Conservation (phyloP, 2,797 vertebrate species). For the Hydrocynus forskahlii region DNA sequence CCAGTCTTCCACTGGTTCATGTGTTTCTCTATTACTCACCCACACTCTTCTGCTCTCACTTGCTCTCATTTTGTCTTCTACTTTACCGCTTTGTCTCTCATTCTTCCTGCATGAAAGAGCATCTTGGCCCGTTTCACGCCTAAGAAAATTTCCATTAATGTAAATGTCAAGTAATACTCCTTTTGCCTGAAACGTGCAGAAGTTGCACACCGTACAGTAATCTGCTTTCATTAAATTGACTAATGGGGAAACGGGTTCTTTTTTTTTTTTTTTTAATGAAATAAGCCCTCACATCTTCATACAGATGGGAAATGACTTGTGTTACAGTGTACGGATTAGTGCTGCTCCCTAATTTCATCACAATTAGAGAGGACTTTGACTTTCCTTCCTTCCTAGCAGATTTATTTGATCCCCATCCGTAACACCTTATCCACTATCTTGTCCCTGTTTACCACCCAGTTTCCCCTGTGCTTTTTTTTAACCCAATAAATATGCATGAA, state of each 20-base stretch:
- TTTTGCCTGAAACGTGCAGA: constrained; percentile 54
- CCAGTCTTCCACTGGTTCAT: constrained; percentile 46
- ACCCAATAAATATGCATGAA: constrained; percentile 77
- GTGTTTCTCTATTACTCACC: constrained; percentile 9
- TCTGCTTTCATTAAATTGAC: constrained; percentile 72
- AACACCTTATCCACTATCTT: neutral
- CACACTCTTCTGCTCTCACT: neutral
- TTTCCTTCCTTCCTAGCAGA: constrained; percentile 69
- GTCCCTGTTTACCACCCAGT: constrained; percentile 54
- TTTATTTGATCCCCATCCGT: constrained; percentile 69
- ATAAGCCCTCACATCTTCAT: constrained; percentile 70
- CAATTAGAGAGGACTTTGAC: constrained; percentile 76
- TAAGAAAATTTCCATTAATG: constrained; percentile 60
- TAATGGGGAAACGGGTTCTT: constrained; percentile 74
- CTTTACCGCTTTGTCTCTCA: constrained; percentile 25
- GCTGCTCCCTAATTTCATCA: constrained; percentile 78
- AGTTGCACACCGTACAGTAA: constrained; percentile 61
- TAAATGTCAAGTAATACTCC: constrained; percentile 63
- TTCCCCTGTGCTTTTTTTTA: constrained; percentile 20
- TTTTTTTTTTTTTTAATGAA: constrained; percentile 65
- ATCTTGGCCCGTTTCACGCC: constrained; percentile 58
- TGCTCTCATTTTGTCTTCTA: constrained; percentile 24
- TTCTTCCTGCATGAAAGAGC: constrained; percentile 48
- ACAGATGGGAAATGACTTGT: constrained; percentile 73
- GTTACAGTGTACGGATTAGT: constrained; percentile 77